Percentiles rank a stretch among this genome's conserved stretches.
These are phyloP conservation scores for Macropodus opercularis DNA, from an alignment of 2,797 vertebrate species.

Conservation along the genomic window DNA sequence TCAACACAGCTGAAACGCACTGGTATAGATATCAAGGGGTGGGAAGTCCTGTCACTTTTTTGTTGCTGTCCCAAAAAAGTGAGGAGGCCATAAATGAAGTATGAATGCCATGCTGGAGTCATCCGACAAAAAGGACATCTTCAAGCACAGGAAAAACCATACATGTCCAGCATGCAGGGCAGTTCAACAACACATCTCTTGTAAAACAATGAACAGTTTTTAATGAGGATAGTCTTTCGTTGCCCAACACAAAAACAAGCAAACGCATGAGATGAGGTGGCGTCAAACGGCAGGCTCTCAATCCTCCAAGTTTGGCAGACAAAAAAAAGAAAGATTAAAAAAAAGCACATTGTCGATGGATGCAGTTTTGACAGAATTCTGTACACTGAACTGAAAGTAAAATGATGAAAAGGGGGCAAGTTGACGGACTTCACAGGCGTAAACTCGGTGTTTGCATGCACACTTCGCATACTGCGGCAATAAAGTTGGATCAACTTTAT, in stretches of 20 bases:
- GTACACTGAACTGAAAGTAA: conserved; percentile 81
- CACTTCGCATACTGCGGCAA: conserved; percentile 80
- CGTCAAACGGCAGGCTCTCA: conserved; percentile 88
- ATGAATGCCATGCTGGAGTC: conserved; percentile 97
- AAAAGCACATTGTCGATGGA: conserved; percentile 78
- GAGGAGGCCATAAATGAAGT: conserved; percentile 89
- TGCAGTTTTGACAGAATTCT: conserved; percentile 87
- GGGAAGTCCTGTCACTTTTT: conserved; percentile 92
- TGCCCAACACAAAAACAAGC: conserved; percentile 93
- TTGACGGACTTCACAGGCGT: conserved; percentile 82
- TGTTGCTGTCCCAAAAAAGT: conserved; percentile 94
- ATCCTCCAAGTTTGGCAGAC: conserved; percentile 88
- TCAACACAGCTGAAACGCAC: conserved; percentile 86
- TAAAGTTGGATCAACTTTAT: conserved; percentile 87
- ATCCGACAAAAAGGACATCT: conserved; percentile 88
- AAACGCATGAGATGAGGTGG: conserved; percentile 95
- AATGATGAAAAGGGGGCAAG: conserved; percentile 75
- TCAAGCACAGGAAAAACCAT: conserved; percentile 90
- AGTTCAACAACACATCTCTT: conserved; percentile 93
- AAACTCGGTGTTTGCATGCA: conserved; percentile 83
- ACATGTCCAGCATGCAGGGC: conserved; percentile 99
- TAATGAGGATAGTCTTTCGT: conserved; percentile 88
- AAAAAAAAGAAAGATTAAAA: conserved; percentile 38
- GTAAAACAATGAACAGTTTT: conserved; percentile 84
- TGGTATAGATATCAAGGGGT: conserved; percentile 71